phyloP scores from a whole-genome alignment of 2,888 invertebrate genomes.

The Tiliacea citrago region DNA sequence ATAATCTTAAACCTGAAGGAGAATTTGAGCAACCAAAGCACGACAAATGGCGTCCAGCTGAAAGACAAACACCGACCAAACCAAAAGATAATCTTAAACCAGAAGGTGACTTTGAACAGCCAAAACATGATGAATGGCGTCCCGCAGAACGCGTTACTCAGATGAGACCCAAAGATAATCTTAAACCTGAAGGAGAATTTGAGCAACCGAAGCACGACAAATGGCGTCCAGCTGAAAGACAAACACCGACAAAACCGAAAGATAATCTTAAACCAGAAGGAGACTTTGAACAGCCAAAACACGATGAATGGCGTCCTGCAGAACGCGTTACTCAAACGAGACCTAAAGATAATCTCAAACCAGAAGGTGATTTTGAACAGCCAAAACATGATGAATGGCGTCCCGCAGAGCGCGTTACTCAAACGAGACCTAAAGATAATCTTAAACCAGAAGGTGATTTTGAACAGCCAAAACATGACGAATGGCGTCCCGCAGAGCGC shows the following conservation, averaged over 20 bases:
- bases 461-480: conserved; percentile 71
- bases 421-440: conserved; percentile 69
- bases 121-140: conserved; percentile 80
- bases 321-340: conserved; percentile 64
- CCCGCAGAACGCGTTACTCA: conserved; percentile 80
- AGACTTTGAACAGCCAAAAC: no score
- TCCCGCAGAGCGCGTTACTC: no score
- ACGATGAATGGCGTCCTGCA: no score
- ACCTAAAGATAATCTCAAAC: conserved; percentile 84
- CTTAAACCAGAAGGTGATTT: conserved; percentile 84
- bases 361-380: no score
- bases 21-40: conserved; percentile 87
- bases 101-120: conserved; percentile 91
- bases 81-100: conserved; percentile 60
- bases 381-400: no score
- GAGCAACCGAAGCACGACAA: conserved; percentile 83
- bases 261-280: no score
- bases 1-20: conserved; percentile 92
- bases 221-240: conserved; percentile 80
- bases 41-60: conserved; percentile 74
- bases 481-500: conserved; percentile 85
- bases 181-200: conserved; percentile 91
- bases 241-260: conserved; percentile 66
- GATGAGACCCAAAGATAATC: conserved; percentile 86
- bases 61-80: background rate